Base-by-base conservation (phyloP, 2,113 vertebrate species). In the Trogon melanurus region DNA sequence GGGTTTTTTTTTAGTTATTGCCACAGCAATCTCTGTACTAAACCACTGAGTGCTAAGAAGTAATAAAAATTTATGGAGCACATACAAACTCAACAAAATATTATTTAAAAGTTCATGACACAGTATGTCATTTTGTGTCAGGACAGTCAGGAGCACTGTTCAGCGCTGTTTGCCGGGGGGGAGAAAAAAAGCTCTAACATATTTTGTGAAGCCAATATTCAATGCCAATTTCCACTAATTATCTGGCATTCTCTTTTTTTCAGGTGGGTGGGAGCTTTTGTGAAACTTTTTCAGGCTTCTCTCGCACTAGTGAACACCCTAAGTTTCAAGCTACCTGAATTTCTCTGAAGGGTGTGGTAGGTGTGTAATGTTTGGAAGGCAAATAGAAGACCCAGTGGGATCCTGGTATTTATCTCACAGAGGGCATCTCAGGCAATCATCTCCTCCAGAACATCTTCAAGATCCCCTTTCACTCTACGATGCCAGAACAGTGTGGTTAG, bases 211-310 rank as follows among this genome's bases (percentile, higher is more conserved):
- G 61, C 44, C 70, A 85, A 91, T 93, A 80, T 21, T 78, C 76
- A 4, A 62, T 91, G 97, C 96, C 97, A 97, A 74, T 95, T 97
- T 96, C 92, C 96, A 96, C 88, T 92, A 97, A 97, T 95, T 97
- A 88, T 85, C 92, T 97, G 93, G 92, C 75, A 90, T 93, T 95
- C 86, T 79, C 44, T 62, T 91, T 96, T 95, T 95, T 97, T 96
- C 38, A 90, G 91, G 97, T 97, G 95, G 89, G 94, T 95, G 96
- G 87, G 85, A 96, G 74, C 81, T 92, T 41, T 85, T 96, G 78
- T 47, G 72, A 93, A 96, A 93, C 62, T 53, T 95, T 93, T 95
- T 95, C 91, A 86, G 81, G 85, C 69, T 27, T 50, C 88, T 97
- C 61, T 96, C 2, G 17, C 19, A 2, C 70, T 50, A 51, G 79